These are phyloP conservation scores for Haliclona indistincta DNA, from an alignment of 37 sponge, comb jelly and placozoan species.

Conservation along the genomic window DNA sequence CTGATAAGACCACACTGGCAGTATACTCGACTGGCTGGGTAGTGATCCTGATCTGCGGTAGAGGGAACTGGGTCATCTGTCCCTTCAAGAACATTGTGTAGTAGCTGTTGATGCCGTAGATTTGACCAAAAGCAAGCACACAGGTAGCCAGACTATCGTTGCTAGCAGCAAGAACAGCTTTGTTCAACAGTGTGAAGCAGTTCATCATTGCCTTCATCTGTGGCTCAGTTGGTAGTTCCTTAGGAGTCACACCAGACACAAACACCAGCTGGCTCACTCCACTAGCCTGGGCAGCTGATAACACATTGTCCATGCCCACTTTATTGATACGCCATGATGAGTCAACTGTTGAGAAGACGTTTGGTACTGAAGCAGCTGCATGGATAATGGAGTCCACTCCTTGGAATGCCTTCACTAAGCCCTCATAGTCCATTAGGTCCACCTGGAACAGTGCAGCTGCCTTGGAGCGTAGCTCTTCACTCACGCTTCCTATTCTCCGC, in stretches of 20 bases:
- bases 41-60: neutral
- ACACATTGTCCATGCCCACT: constrained; percentile 25
- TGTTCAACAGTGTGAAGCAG: constrained; percentile 7
- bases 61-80: constrained; percentile 33
- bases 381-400: constrained; percentile 71
- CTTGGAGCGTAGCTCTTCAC: constrained; percentile 15
- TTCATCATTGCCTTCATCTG: constrained; percentile 20
- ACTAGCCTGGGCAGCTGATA: constrained; percentile 39
- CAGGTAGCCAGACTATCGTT: constrained; percentile 47
- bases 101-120: constrained; percentile 49
- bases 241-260: constrained; percentile 11
- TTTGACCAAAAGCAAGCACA: constrained; percentile 38
- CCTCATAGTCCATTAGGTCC: constrained; percentile 67
- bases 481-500: constrained; percentile 33
- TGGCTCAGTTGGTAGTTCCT: neutral
- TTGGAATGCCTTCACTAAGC: constrained; percentile 48
- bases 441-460: constrained; percentile 70
- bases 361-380: constrained; percentile 47
- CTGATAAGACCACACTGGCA: too few species aligned
- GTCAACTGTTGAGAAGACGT: constrained; percentile 37
- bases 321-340: constrained; percentile 52
- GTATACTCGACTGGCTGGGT: constrained; percentile 49
- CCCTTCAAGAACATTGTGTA: constrained; percentile 31
- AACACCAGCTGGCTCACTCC: constrained; percentile 62
- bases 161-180: constrained; percentile 23